Evolutionary conservation across 2,113 vertebrate species (phyloP), one percentile per base, ranked within the genome.

Genomic region (Gambusia affinis): DNA sequence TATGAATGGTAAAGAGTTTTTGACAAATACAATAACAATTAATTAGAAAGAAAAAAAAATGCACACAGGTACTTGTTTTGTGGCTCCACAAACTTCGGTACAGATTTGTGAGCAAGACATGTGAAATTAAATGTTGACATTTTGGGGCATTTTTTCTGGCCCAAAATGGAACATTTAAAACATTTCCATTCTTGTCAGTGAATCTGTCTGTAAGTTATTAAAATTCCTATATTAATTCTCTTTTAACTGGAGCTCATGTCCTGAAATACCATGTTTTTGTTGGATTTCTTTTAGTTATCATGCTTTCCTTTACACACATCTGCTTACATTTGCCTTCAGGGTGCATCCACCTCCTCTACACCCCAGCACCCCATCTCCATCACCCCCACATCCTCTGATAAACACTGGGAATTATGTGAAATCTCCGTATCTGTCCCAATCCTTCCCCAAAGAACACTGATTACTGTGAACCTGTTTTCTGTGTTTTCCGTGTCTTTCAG

Each of bases 341-440:
- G 76, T 35, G 80, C 87, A 82, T 79, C 84, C 70, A 68, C 66
- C 72, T 72, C 80, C 24, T 8, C 22, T 8, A 7, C 51, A 8
- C 22, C 19, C 24, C 44, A 14, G 5, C 44, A 14, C 42, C 14
- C 42, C 42, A 47, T 19, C 44, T 19, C 44, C 44, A 47, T 44
- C 42, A 67, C 60, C 76, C 69, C 76, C 79, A 65, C 75, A 27
- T 69, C 80, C 77, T 61, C 66, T 85, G 87, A 73, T 72, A 85
- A 79, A 90, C 83, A 60, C 83, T 57, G 30, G 60, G 84, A 92
- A 88, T 90, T 82, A 82, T 93, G 92, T 93, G 94, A 95, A 95
- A 95, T 95, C 94, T 94, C 94, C 93, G 94, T 94, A 94, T 95
- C 94, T 90, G 89, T 91, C 91, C 91, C 92, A 51, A 51, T 87